Evolutionary conservation across 1,140 invertebrate species (phyloP).

Genomic region (Wiebesia pumilae): DNA sequence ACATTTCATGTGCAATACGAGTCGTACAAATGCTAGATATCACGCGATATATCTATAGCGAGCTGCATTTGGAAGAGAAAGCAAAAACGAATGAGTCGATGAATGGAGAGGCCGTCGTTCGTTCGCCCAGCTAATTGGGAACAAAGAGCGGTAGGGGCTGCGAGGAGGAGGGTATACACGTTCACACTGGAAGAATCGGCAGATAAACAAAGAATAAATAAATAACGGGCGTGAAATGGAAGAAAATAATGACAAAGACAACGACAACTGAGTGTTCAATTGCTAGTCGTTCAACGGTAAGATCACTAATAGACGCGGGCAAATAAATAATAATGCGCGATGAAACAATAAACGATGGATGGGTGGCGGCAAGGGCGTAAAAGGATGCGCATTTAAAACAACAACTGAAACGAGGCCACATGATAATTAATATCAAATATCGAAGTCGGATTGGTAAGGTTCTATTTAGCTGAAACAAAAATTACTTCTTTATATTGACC

Average conservation of each 20-base stretch:
- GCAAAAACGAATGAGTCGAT: slow-evolving; percentile 43
- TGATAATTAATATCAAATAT: too few species aligned
- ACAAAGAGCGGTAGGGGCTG: neutral
- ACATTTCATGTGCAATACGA: slow-evolving; percentile 1
- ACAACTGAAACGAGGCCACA: neutral
- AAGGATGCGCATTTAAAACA: neutral
- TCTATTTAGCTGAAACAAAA: too few species aligned
- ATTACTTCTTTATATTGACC: too few species aligned
- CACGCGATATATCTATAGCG: neutral
- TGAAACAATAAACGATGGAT: neutral
- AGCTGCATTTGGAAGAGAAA: slow-evolving; percentile 27
- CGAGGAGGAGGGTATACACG: neutral
- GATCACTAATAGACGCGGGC: slow-evolving; percentile 12
- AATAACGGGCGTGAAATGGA: neutral
- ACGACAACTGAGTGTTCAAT: neutral
- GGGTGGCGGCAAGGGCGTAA: neutral
- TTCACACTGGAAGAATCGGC: neutral
- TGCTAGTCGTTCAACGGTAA: slow-evolving; percentile 10
- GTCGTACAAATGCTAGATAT: neutral
- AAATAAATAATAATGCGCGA: neutral
- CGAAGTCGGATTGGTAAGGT: too few species aligned
- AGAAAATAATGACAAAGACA: slow-evolving; percentile 38
- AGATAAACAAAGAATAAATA: slow-evolving; percentile 34
- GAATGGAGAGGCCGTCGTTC: slow-evolving; percentile 8
- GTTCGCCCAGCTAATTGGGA: slow-evolving; percentile 32